A percentile compares a stretch with the other conserved stretches of the same genome.
These are phyloP conservation scores for Teleiodes luculella DNA, from an alignment of 2,888 invertebrate species.

Conservation along the genomic window DNA sequence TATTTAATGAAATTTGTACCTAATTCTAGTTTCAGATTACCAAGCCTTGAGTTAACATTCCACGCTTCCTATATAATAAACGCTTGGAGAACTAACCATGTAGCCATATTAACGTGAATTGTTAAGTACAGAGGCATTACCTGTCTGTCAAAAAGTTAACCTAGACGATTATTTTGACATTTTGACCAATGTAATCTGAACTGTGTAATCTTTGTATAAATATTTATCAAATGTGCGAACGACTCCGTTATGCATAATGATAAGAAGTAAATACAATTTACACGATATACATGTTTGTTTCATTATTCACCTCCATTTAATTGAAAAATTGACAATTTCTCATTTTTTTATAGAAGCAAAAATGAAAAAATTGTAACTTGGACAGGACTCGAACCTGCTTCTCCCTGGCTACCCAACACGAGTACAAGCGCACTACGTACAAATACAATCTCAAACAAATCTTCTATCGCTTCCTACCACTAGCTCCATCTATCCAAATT, in stretches of 20 bases:
- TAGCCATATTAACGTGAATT: not conserved
- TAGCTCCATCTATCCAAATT: no score
- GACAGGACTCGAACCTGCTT: no score
- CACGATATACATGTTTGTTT: conserved; percentile 62
- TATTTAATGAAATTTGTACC: conserved; percentile 28
- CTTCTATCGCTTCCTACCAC: no score
- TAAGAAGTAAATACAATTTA: conserved; percentile 78
- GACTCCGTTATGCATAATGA: conserved; percentile 69
- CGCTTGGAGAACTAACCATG: conserved; percentile 4
- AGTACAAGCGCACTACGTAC: no score
- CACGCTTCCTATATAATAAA: conserved; percentile 55
- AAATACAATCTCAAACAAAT: no score
- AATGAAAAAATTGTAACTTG: no score
- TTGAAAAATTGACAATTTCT: no score
- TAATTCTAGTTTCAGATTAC: conserved; percentile 19
- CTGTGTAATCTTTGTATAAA: conserved; percentile 75
- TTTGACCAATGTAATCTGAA: conserved; percentile 76
- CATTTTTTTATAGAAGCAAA: no score
- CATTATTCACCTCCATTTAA: no score
- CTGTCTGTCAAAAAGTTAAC: conserved; percentile 43
- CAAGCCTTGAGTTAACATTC: conserved; percentile 51
- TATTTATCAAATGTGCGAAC: conserved; percentile 67
- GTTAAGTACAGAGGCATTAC: conserved; percentile 25
- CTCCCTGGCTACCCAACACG: no score
- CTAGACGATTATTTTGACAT: conserved; percentile 73